phyloP scores from a whole-genome alignment of 2,113 vertebrate genomes.

The Hippocampus barbouri region DNA sequence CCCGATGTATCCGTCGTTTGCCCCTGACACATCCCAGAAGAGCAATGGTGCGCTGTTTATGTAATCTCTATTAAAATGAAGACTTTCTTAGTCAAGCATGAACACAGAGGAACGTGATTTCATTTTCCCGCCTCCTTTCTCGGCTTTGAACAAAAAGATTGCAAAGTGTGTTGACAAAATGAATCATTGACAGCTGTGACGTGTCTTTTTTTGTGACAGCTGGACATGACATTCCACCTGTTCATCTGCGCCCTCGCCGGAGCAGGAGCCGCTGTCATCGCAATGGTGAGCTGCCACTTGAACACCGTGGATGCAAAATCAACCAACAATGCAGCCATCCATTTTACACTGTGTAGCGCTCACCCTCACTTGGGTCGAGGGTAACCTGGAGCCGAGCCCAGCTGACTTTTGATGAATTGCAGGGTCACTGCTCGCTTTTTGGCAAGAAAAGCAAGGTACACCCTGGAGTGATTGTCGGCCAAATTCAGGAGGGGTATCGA shows the following conservation, averaged over 20 bases:
- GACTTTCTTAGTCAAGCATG: background rate
- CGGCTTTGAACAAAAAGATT: background rate
- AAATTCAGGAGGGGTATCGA: no score
- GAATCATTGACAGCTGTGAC: background rate
- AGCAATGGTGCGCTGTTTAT: no score
- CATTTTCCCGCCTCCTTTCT: background rate
- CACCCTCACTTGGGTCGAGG: no score
- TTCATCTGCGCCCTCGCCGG: conserved; percentile 96
- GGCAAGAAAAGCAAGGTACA: no score
- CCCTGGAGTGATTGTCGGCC: no score
- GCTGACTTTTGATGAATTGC: background rate
- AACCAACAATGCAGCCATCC: background rate
- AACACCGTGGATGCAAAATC: background rate
- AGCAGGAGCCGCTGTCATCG: conserved; percentile 94
- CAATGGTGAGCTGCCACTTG: conserved; percentile 82
- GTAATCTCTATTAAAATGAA: no score
- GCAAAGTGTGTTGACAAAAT: background rate
- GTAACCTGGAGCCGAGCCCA: background rate
- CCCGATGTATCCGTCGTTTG: no score
- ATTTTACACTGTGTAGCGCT: background rate
- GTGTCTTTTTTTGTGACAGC: conserved; percentile 67
- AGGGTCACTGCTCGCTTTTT: no score
- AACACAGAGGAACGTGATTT: background rate
- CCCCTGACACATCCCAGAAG: no score
- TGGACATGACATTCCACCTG: conserved; percentile 98